Evolutionary conservation across 2,113 vertebrate species (phyloP).

Genomic region (Anthoscopus minutus): DNA sequence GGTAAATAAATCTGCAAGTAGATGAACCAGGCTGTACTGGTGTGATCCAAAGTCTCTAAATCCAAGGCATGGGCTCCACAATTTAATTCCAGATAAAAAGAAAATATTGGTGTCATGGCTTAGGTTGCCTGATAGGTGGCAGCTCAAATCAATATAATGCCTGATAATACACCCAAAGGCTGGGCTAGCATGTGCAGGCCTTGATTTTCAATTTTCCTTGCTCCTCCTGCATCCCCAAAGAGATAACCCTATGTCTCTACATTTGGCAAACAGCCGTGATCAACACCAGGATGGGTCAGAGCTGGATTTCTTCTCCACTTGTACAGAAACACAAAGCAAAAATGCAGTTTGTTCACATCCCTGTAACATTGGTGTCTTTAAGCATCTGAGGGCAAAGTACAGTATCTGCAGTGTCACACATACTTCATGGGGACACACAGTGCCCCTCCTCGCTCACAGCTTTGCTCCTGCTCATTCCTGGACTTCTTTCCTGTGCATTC

Average conservation of each 20-base stretch:
- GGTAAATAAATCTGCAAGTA: background rate
- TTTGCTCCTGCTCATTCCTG: background rate
- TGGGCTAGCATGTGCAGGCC: background rate
- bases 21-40: background rate
- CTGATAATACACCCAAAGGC: background rate
- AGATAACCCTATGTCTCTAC: background rate
- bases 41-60: background rate
- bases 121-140: background rate
- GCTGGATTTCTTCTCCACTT: background rate
- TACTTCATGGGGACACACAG: background rate
- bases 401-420: background rate
- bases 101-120: background rate
- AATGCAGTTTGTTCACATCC: background rate
- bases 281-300: background rate
- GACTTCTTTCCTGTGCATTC: background rate
- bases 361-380: fast-evolving
- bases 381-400: background rate
- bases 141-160: background rate
- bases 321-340: background rate
- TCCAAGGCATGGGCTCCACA: background rate
- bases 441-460: background rate
- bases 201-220: background rate
- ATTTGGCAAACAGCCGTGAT: background rate
- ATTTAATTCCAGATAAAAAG: background rate
- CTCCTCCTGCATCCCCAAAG: background rate